Evolutionary conservation across 2,888 invertebrate species (phyloP), one percentile per base, ranked within the genome.

Genomic region (Clitarchus hookeri): DNA sequence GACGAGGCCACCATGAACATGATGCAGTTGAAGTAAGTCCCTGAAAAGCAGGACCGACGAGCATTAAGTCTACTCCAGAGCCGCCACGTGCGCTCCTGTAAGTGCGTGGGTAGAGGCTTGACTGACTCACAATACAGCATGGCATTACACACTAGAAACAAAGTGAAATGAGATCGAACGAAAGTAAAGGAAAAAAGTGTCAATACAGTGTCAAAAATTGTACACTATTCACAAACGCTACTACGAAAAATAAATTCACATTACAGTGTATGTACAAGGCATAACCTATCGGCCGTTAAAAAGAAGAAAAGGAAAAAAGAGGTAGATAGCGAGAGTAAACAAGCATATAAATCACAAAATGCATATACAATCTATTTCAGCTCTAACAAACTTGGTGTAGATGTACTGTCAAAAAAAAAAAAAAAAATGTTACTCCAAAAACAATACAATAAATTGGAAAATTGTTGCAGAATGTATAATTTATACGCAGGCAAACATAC

Each of bases 1-100:
- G 98, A 98, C 88, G 98, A 97, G 87, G 98, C 98, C 93, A 98
- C 98, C 98, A 99, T 98, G 93, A 99, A 97, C 99, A 99, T 99
- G 93, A 98, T 98, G 94, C 98, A 98, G 94, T 98, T 98, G 95
- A 99, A 99, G 94, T 99, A 99, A 90, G 98, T 98, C 91, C 98
- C 98, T 98, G 94, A 90, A 92, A 91, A 82, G 82, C 65, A 65
- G 65, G 11, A 65, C 65, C 65, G n/a, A 23, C 65, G 23, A 65
- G 65, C 8, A 65, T 65, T 65, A 65, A 65, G 65, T 65, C 65
- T 65, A n/a, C 65, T n/a, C 65, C 65, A n/a, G 65, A n/a, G n/a
- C 23, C 65, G 65, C 65, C 16, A 16, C 23, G 65, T 3, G 23
- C 48, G 16, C 8, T 48, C 48, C 48, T 48, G 48, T 48, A 48